Percentiles rank a stretch among this genome's conserved stretches.
phyloP scores from a whole-genome alignment of 1,140 invertebrate species.

The Pectinophora gossypiella region DNA sequence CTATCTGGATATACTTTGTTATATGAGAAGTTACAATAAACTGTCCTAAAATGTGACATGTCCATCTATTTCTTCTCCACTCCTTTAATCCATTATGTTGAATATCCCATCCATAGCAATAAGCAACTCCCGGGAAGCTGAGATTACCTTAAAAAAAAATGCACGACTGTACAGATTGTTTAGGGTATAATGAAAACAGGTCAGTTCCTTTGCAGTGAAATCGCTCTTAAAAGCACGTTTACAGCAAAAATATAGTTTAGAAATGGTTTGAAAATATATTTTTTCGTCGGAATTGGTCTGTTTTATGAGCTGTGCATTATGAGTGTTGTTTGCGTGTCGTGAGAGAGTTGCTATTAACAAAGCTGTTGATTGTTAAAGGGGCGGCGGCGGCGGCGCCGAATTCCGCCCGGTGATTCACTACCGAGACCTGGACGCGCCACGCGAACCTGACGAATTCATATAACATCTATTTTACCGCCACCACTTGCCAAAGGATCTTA shows the following conservation, averaged over 20 bases:
- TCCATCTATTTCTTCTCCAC: neutral
- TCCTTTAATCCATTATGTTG: neutral
- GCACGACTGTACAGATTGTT: too few relatives aligned
- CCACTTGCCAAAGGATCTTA: conserved; percentile 30
- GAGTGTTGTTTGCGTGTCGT: conserved; percentile 16
- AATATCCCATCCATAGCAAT: too few relatives aligned
- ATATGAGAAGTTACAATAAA: conserved; percentile 11
- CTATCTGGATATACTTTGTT: neutral
- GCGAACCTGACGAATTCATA: conserved; percentile 89
- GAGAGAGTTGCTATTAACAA: conserved; percentile 21
- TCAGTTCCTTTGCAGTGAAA: too few relatives aligned
- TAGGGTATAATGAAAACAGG: too few relatives aligned
- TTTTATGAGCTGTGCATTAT: conserved; percentile 3
- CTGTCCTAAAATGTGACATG: conserved; percentile 7
- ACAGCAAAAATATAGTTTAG: too few relatives aligned
- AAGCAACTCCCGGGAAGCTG: conserved; percentile 45
- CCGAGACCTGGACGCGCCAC: conserved; percentile 92
- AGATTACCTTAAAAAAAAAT: too few relatives aligned
- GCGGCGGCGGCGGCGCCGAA: conserved; percentile 83
- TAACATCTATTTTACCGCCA: conserved; percentile 67
- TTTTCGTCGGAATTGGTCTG: too few relatives aligned
- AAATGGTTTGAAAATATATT: too few relatives aligned
- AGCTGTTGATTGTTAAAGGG: conserved; percentile 76
- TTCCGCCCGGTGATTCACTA: conserved; percentile 92
- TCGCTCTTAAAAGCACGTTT: too few relatives aligned